These are phyloP conservation scores for Psittacula derbiana DNA, from an alignment of 2,797 vertebrate species.

Conservation along the genomic window DNA sequence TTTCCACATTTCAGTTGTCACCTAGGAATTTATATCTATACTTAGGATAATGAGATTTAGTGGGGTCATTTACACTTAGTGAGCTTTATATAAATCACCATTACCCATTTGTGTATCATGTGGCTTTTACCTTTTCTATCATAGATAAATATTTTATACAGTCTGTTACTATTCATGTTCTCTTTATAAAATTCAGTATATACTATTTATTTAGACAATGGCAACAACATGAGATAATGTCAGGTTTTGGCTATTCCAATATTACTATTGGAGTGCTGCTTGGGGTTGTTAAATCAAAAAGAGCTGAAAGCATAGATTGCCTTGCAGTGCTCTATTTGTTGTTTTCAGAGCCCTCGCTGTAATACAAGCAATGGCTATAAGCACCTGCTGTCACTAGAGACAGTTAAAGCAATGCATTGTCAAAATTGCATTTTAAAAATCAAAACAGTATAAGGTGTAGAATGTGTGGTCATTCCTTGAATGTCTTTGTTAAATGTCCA, in stretches of 20 bases:
- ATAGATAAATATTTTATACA: not conserved
- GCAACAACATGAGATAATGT: not conserved
- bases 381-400: not conserved
- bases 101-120: constrained; percentile 4
- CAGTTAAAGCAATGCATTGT: not conserved
- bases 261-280: not conserved
- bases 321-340: not conserved
- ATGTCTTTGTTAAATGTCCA: not conserved
- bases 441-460: not conserved
- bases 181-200: not conserved
- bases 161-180: not conserved
- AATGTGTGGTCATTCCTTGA: not conserved
- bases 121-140: constrained; percentile 34
- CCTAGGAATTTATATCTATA: constrained; percentile 67
- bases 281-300: constrained; percentile 33
- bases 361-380: not conserved
- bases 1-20: constrained; percentile 61
- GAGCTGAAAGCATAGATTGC: not conserved
- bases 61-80: constrained; percentile 48
- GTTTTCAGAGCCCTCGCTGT: not conserved
- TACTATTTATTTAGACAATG: constrained; percentile 18
- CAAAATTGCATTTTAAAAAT: constrained; percentile 5
- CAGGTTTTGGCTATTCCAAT: not conserved
- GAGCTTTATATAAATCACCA: constrained; percentile 59
- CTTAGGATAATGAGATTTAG: constrained; percentile 68